A percentile compares a stretch with the other conserved stretches of the same genome.
These are phyloP conservation scores for Malurus melanocephalus DNA, from an alignment of 2,113 vertebrate species.

Conservation along the genomic window DNA sequence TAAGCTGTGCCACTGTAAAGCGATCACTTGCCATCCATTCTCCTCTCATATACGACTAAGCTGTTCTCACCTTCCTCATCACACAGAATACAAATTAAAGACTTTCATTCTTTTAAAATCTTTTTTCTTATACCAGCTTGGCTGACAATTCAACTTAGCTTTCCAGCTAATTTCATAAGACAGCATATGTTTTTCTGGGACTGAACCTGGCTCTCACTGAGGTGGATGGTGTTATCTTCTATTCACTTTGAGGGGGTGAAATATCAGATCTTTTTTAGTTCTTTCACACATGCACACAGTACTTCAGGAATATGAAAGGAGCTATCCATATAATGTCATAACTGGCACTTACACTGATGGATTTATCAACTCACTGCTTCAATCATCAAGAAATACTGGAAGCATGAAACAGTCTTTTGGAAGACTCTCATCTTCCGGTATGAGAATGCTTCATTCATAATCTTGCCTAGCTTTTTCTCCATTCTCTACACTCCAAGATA, in stretches of 20 bases:
- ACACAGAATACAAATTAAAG: neutral
- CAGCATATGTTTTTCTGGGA: conserved; percentile 20
- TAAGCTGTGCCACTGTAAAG: neutral
- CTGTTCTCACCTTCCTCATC: conserved; percentile 6
- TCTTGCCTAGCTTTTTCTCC: neutral
- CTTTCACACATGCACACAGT: conserved; percentile 30
- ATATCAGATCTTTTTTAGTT: neutral
- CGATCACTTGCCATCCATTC: neutral
- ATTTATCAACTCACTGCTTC: conserved; percentile 34
- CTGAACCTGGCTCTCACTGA: neutral
- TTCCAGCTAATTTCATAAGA: conserved; percentile 29
- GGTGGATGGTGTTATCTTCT: neutral
- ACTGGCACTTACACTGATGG: conserved; percentile 12
- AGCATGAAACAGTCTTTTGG: neutral
- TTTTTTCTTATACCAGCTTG: conserved; percentile 18
- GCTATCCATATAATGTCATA: neutral
- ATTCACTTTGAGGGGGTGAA: neutral
- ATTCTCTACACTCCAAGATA: neutral
- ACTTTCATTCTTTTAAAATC: conserved; percentile 8
- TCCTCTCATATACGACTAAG: conserved; percentile 1
- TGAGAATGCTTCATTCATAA: conserved; percentile 27
- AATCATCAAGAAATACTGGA: conserved; percentile 16
- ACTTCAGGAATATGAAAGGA: conserved; percentile 15
- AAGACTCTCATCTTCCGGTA: neutral
- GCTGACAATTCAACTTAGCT: conserved; percentile 19